phyloP scores from a whole-genome alignment of 2,113 vertebrate genomes.

The Daubentonia madagascariensis region DNA sequence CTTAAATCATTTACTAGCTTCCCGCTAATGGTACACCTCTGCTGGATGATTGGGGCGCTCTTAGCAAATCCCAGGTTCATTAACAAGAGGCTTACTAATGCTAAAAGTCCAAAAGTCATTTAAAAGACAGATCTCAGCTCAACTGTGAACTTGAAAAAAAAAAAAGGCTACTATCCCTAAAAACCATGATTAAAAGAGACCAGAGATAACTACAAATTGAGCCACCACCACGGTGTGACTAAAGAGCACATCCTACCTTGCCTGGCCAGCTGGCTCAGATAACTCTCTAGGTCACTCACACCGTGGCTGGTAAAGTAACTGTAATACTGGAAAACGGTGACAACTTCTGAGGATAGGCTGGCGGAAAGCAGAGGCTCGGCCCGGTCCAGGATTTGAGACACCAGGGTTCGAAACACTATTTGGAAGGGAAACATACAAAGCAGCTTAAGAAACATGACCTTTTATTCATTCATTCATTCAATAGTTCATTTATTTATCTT shows the following conservation, averaged over 20 bases:
- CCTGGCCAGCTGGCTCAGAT: constrained; percentile 90
- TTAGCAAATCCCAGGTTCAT: background rate
- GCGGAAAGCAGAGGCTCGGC: constrained; percentile 84
- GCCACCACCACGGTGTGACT: too few species aligned
- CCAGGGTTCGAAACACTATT: constrained; percentile 89
- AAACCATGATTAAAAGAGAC: background rate
- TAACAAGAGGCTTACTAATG: background rate
- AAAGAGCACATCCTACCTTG: constrained; percentile 84
- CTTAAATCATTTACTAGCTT: background rate
- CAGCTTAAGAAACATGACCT: background rate
- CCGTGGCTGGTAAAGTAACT: constrained; percentile 88
- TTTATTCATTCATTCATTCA: background rate
- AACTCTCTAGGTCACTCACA: constrained; percentile 89
- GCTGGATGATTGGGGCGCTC: too few species aligned
- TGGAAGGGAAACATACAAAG: background rate
- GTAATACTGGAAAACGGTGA: constrained; percentile 96
- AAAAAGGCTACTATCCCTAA: background rate
- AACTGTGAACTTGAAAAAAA: background rate
- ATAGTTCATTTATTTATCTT: background rate
- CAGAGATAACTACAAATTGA: background rate
- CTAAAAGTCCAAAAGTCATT: background rate
- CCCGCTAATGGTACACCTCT: background rate
- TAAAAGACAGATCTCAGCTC: background rate
- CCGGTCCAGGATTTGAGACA: constrained; percentile 93
- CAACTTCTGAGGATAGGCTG: constrained; percentile 87